Evolutionary conservation across 2,113 vertebrate species (phyloP), one percentile per base, ranked within the genome.

Genomic region (Copsychus sechellarum): DNA sequence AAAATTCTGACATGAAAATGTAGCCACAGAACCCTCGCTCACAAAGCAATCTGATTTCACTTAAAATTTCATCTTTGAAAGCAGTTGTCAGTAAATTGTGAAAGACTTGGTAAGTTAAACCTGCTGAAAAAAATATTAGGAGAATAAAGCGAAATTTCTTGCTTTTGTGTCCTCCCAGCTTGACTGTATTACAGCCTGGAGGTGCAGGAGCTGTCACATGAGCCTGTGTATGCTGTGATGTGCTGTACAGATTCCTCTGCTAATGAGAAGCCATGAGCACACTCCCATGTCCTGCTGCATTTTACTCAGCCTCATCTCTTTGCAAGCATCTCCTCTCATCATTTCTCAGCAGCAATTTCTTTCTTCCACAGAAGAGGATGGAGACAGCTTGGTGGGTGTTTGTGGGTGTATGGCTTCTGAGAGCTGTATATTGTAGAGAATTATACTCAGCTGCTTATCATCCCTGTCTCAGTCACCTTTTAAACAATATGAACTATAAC

Each of bases 231-330:
- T 74, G 53, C 79, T 88, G 36, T 84, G 92, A 91, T 79, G 54
- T 81, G 74, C 77, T 0, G 0, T 8, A 29, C 48, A 76, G 47
- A 65, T 85, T 66, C 80, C 80, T 81, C 42, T 33, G 43, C 93
- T 96, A 97, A 96, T 87, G 88, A 97, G 95, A 65, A 90, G 73
- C 65, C 84, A 71, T 9, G 77, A 91, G 78, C 83, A 82, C 47
- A 19, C 50, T 81, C 80, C 70, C 45, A 13, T 53, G 66, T 93
- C 86, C 81, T 53, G 71, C 71, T 79, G 81, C 54, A 83, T 88
- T 90, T 86, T 79, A 57, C 69, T 78, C 60, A 74, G 80, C 60
- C 69, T 83, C 28, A 18, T 43, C 66, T 72, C 70, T 92, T 92
- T 58, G 64, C 40, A 74, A 83, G 72, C 34, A 71, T 92, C 42